phyloP scores from a whole-genome alignment of 2,888 invertebrate species.

The Patella depressa region DNA sequence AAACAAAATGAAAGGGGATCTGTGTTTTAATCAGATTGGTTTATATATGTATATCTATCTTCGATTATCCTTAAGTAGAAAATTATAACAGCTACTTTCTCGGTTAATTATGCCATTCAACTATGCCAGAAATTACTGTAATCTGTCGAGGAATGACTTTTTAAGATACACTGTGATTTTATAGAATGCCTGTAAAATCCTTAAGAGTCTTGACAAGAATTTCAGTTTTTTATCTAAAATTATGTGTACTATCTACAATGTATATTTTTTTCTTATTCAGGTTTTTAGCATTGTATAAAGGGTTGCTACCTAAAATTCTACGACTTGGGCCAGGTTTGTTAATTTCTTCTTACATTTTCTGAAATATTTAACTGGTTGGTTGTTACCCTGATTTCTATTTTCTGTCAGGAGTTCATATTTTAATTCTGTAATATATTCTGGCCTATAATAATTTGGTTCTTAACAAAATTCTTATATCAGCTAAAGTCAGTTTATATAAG shows the following conservation, averaged over 20 bases:
- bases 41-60: no score
- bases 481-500: background rate
- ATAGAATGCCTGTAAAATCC: no score
- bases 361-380: no score
- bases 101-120: no score
- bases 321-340: conserved; percentile 83
- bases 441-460: background rate
- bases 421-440: background rate
- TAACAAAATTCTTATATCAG: background rate
- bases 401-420: background rate
- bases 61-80: no score
- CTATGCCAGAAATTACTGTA: no score
- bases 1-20: no score
- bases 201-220: no score
- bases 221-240: background rate
- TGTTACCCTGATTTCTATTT: background rate
- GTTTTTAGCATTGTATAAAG: conserved; percentile 90
- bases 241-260: background rate
- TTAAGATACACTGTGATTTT: no score
- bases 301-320: conserved; percentile 89
- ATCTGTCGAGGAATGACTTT: no score
- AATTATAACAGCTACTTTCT: no score
- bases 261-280: conserved; percentile 74
- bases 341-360: background rate
- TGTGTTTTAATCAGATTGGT: no score